These are phyloP conservation scores for Drosophila truncata DNA, from an alignment of 1,140 invertebrate genomes.

Conservation along the genomic window DNA sequence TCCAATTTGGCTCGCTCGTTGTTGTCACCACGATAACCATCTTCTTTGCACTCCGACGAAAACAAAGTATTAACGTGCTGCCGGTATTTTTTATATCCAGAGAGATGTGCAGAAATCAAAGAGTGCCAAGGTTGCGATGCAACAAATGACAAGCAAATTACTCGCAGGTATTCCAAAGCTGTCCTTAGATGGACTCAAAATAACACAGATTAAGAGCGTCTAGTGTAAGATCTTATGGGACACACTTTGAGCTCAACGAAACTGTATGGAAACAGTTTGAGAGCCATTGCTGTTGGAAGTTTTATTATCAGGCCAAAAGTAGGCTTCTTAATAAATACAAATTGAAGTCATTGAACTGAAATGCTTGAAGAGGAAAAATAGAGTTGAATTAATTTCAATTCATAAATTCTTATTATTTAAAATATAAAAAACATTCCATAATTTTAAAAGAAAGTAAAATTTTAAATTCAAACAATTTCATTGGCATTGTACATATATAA, in stretches of 20 bases:
- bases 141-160: conserved; percentile 80
- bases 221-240: neutral
- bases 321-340: neutral
- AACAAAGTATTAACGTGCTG: conserved; percentile 65
- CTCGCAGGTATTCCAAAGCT: neutral
- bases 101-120: conserved; percentile 23
- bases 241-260: neutral
- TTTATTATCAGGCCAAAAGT: conserved; percentile 12
- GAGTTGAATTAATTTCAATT: neutral
- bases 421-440: neutral
- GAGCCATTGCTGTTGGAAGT: neutral
- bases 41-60: conserved; percentile 34
- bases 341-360: too few species aligned
- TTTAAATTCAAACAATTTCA: neutral
- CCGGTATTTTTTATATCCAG: conserved; percentile 18
- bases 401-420: too few species aligned
- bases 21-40: conserved; percentile 77
- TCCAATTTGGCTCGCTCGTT: conserved; percentile 69
- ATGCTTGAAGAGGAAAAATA: neutral
- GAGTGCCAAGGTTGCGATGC: conserved; percentile 37
- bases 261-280: conserved; percentile 41
- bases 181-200: neutral
- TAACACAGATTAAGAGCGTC: neutral
- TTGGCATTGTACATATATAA: too few species aligned
- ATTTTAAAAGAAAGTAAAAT: neutral